These are phyloP conservation scores for Parapristionchus giblindavisi DNA, from an alignment of 2,888 invertebrate genomes.

Conservation along the genomic window DNA sequence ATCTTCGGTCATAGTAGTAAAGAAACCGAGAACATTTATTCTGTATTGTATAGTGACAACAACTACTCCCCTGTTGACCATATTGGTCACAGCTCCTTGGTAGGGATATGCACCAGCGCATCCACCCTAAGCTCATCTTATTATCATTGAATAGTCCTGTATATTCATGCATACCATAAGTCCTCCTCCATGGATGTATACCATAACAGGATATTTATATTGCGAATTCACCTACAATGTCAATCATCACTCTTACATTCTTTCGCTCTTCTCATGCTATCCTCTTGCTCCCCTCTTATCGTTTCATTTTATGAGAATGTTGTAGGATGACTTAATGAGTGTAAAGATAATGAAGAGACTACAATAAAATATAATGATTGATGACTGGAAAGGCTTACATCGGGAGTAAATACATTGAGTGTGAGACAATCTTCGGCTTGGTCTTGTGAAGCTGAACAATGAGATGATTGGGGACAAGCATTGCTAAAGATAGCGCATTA, in stretches of 20 bases:
- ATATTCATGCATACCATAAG: conserved; percentile 9
- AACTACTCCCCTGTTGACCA: conserved; percentile 35
- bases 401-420: conserved; percentile 33
- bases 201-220: conserved; percentile 36
- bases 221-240: conserved; percentile 17
- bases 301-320: too few species aligned
- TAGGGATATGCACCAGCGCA: conserved; percentile 23
- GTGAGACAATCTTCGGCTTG: conserved; percentile 31
- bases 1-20: conserved; percentile 26
- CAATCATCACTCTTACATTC: too few species aligned
- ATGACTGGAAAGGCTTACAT: conserved; percentile 11
- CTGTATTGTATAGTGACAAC: conserved; percentile 35
- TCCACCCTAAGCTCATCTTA: background rate
- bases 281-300: too few species aligned
- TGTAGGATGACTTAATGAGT: too few species aligned
- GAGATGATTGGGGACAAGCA: background rate
- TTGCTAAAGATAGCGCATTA: background rate
- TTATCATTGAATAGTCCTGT: background rate
- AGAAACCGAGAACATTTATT: conserved; percentile 28
- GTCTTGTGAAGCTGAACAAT: too few species aligned
- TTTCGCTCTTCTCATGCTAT: too few species aligned
- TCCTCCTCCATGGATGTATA: conserved; percentile 37
- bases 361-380: too few species aligned
- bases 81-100: conserved; percentile 22
- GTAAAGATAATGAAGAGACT: too few species aligned